phyloP scores from a whole-genome alignment of 2,113 vertebrate species.

The Chiloscyllium plagiosum region DNA sequence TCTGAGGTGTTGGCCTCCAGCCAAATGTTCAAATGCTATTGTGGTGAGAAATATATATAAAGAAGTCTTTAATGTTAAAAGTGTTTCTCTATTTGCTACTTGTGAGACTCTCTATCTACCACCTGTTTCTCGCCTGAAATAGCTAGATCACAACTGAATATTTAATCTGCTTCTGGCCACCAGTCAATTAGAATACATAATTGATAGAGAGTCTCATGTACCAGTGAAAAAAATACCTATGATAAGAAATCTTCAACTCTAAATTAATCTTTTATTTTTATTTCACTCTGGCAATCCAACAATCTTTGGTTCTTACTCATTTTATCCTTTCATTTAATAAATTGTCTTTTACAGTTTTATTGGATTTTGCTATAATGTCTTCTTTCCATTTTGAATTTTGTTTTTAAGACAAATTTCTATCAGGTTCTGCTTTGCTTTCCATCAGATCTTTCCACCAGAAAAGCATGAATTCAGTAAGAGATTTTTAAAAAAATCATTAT shows the following conservation, averaged over 20 bases:
- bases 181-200: neutral
- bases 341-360: neutral
- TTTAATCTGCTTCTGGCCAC: neutral
- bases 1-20: neutral
- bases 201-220: neutral
- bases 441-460: neutral
- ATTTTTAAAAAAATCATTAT: neutral
- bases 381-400: neutral
- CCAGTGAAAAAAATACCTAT: too few relatives aligned
- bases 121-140: neutral
- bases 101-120: neutral
- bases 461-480: neutral
- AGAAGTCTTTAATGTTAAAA: neutral
- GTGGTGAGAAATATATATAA: neutral
- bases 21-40: neutral
- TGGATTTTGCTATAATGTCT: neutral
- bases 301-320: neutral
- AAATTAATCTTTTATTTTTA: neutral
- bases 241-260: neutral
- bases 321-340: neutral
- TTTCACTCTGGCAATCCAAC: neutral
- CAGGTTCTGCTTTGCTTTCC: neutral
- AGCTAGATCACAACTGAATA: neutral
- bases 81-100: neutral
- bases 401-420: neutral